phyloP scores from a whole-genome alignment of 2,797 vertebrate genomes.

The Diglossa cyanea region DNA sequence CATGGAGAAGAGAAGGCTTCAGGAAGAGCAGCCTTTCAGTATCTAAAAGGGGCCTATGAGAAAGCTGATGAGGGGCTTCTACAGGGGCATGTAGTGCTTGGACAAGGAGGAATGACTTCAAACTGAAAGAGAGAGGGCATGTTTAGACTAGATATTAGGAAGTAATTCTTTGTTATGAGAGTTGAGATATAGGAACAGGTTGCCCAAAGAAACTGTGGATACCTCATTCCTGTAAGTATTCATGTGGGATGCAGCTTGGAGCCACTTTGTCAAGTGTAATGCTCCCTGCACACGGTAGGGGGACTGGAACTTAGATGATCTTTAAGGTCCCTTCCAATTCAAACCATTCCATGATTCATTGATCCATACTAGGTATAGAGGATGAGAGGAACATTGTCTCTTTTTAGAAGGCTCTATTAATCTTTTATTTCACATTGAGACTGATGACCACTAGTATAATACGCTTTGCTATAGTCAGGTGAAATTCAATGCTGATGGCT shows the following conservation, averaged over 20 bases:
- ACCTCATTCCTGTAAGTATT: neutral
- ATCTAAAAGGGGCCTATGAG: neutral
- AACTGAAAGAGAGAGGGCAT: neutral
- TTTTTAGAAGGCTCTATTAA: neutral
- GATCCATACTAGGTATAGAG: neutral
- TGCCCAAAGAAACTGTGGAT: neutral
- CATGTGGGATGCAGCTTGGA: neutral
- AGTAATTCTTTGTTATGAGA: neutral
- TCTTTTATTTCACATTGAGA: neutral
- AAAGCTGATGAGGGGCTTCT: neutral
- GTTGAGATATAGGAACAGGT: neutral
- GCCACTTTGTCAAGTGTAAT: neutral
- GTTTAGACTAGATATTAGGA: neutral
- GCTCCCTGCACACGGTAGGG: too few species aligned
- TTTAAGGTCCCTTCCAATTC: neutral
- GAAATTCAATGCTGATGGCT: neutral
- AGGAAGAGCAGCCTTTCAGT: neutral
- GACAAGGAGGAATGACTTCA: neutral
- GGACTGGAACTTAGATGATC: neutral
- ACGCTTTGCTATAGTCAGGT: neutral
- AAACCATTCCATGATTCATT: neutral
- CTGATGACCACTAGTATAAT: neutral
- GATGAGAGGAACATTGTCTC: neutral
- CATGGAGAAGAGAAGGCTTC: neutral
- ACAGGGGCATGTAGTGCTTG: neutral